Conservation (phyloP, 2,797 vertebrate genomes). For the Myotis myotis region DNA sequence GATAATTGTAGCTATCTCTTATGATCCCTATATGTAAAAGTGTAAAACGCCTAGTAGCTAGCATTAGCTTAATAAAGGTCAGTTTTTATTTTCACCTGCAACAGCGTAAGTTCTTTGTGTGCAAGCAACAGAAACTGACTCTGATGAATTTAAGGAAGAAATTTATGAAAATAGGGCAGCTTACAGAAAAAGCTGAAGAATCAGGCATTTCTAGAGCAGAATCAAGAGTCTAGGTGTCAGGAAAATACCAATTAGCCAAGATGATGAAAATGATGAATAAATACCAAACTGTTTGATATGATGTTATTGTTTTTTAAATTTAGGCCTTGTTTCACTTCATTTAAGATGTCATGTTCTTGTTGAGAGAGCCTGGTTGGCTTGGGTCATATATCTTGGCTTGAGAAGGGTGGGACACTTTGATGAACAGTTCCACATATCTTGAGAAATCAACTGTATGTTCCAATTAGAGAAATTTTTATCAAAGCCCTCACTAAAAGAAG, state of each 20-base stretch:
- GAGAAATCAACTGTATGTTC: neutral
- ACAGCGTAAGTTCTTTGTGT: neutral
- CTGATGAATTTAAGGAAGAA: neutral
- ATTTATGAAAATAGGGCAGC: neutral
- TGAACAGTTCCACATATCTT: neutral
- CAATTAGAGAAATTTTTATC: neutral
- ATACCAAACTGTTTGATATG: neutral
- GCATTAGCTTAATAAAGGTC: neutral
- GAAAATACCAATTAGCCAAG: neutral
- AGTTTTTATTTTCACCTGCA: neutral
- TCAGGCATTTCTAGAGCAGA: neutral
- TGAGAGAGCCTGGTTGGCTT: neutral
- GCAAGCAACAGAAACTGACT: neutral
- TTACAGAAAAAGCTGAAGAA: neutral
- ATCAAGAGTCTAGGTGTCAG: neutral
- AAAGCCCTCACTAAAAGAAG: neutral
- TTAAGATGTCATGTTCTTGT: neutral
- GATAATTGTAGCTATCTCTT: neutral
- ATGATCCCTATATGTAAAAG: neutral
- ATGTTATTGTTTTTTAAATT: neutral
- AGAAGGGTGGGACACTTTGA: neutral
- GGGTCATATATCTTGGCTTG: neutral
- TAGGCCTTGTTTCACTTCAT: neutral
- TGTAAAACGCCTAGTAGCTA: neutral
- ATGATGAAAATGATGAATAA: constrained; percentile 34